phyloP scores from a whole-genome alignment of 2,113 vertebrate species.

The Ctenodactylus gundi region DNA sequence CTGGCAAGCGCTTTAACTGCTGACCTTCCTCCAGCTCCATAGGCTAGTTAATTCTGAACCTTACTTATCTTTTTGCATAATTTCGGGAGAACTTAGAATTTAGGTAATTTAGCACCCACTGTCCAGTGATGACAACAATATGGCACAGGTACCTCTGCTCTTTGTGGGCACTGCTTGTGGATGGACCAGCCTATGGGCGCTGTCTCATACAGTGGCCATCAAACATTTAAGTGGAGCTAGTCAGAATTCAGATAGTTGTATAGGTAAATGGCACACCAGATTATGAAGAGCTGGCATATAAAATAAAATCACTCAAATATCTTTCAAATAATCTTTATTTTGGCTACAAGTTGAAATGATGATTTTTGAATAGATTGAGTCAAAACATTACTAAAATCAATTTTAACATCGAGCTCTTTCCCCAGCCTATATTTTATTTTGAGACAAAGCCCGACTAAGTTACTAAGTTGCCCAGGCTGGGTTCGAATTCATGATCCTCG shows the following conservation, averaged over 20 bases:
- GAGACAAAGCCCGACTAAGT: too few relatives aligned
- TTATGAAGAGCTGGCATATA: not conserved
- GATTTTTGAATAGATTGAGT: not conserved
- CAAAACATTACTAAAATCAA: constrained; percentile 28
- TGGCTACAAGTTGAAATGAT: not conserved
- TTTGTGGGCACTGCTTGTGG: not conserved
- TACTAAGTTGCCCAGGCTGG: too few relatives aligned
- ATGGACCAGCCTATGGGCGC: too few relatives aligned
- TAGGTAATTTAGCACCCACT: not conserved
- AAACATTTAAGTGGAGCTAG: not conserved
- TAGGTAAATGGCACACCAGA: not conserved
- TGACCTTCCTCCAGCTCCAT: too few relatives aligned
- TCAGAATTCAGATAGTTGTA: not conserved
- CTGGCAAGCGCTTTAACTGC: too few relatives aligned
- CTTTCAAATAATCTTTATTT: not conserved
- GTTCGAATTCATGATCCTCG: too few relatives aligned
- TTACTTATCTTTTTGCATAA: not conserved
- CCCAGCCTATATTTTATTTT: too few relatives aligned
- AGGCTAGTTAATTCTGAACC: not conserved
- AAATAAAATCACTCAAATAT: not conserved
- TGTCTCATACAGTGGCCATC: not conserved
- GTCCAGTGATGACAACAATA: not conserved
- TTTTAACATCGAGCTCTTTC: too few relatives aligned
- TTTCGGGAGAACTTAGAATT: not conserved
- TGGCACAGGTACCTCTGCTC: not conserved